These are phyloP conservation scores for Toxotes lorentzi DNA, from an alignment of 2,797 vertebrate species.

Conservation along the genomic window DNA sequence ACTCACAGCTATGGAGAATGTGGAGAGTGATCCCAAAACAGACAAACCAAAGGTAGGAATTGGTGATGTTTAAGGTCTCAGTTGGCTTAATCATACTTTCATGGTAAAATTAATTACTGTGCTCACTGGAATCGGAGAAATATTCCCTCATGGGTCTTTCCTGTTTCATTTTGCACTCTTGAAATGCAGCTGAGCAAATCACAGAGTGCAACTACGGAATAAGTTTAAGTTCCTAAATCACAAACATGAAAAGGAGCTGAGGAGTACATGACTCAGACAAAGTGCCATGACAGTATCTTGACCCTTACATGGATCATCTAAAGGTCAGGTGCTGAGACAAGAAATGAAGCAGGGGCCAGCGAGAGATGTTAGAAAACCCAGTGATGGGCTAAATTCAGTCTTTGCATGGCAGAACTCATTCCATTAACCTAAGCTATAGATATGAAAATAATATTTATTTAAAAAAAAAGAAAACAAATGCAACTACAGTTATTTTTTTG, in stretches of 20 bases:
- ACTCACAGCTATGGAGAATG: slow-evolving; percentile 96
- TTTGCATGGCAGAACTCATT: neutral
- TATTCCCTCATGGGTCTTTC: neutral
- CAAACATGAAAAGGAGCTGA: slow-evolving; percentile 22
- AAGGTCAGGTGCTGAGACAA: slow-evolving; percentile 6
- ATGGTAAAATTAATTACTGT: neutral
- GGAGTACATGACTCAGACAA: neutral
- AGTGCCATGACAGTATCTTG: neutral
- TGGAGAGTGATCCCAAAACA: slow-evolving; percentile 94
- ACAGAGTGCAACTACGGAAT: neutral
- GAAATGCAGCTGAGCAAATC: slow-evolving; percentile 4
- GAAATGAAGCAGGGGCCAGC: neutral
- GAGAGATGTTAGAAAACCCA: slow-evolving; percentile 13
- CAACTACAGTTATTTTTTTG: neutral
- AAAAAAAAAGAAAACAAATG: neutral
- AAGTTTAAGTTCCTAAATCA: slow-evolving; percentile 4
- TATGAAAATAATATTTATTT: neutral
- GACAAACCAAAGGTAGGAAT: slow-evolving; percentile 93
- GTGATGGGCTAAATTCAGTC: neutral
- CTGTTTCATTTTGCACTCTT: neutral
- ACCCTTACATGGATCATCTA: slow-evolving; percentile 13
- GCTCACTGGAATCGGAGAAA: neutral
- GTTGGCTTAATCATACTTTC: neutral
- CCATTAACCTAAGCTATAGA: neutral
- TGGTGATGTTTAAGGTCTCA: neutral